phyloP scores from a whole-genome alignment of 2,113 vertebrate species.

The Lampris incognitus region DNA sequence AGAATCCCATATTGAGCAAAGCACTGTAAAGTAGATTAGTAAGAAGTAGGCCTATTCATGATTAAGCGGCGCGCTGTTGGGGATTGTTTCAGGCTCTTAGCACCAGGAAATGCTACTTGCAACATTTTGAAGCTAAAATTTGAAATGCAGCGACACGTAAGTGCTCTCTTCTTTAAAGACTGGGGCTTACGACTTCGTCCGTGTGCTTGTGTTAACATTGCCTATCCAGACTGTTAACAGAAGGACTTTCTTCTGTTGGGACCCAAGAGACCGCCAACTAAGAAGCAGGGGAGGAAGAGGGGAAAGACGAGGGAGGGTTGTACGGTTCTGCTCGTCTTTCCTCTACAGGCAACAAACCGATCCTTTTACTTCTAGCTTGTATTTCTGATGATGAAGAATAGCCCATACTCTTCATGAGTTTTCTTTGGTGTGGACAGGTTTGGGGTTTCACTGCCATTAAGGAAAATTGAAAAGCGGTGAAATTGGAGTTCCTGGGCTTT shows the following conservation, averaged over 20 bases:
- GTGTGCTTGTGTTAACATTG: conserved; percentile 2
- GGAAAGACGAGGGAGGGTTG: background rate
- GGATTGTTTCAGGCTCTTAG: conserved; percentile 9
- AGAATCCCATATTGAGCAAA: conserved; percentile 6
- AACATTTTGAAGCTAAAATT: conserved; percentile 3
- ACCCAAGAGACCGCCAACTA: background rate
- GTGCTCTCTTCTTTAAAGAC: background rate
- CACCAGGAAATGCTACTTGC: background rate
- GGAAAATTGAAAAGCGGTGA: conserved; percentile 4
- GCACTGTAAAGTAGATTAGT: conserved; percentile 54
- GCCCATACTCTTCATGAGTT: background rate
- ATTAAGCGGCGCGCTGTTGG: conserved; percentile 12
- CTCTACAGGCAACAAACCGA: conserved; percentile 12
- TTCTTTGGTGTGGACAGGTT: conserved; percentile 24
- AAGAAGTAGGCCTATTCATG: conserved; percentile 35
- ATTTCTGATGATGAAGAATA: background rate
- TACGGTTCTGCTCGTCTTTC: background rate
- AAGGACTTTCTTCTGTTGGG: background rate
- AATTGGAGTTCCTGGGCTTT: conserved; percentile 19
- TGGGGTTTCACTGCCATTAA: conserved; percentile 6
- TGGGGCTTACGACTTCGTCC: background rate
- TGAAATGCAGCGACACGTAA: conserved; percentile 5
- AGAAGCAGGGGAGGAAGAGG: conserved; percentile 14
- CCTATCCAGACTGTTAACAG: conserved; percentile 14
- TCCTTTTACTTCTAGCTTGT: background rate